Conservation (phyloP, 1,140 invertebrate genomes). For the Bombus confusus region DNA sequence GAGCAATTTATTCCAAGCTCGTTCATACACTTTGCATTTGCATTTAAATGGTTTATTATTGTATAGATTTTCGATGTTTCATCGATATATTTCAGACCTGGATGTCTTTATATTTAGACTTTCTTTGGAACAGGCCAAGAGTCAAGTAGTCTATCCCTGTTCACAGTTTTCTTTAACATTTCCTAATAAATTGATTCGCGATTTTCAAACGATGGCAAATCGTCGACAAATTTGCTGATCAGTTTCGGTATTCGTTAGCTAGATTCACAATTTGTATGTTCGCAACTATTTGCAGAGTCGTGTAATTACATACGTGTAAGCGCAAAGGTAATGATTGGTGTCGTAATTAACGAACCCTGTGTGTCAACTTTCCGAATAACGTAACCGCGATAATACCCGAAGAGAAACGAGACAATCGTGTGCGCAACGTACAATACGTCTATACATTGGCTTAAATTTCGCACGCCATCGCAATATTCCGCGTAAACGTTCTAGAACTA, state of each 20-base stretch:
- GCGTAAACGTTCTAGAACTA: no score
- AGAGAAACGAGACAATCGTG: slow-evolving; percentile 1
- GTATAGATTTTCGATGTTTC: slow-evolving; percentile 26
- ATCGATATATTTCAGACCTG: background rate
- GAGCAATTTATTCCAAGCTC: slow-evolving; percentile 41
- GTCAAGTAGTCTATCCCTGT: background rate
- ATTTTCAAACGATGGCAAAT: background rate
- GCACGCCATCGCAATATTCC: background rate
- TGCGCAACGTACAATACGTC: background rate
- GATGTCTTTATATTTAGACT: background rate
- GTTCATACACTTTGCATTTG: slow-evolving; percentile 34
- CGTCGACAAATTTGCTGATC: background rate
- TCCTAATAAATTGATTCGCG: background rate
- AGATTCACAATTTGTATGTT: background rate
- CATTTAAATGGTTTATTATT: slow-evolving; percentile 50
- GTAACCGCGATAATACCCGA: slow-evolving; percentile 1
- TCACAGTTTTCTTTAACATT: background rate
- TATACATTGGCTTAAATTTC: background rate
- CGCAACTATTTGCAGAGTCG: background rate
- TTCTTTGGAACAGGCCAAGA: background rate
- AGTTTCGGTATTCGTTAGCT: background rate
- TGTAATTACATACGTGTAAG: slow-evolving; percentile 12
- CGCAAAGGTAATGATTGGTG: background rate
- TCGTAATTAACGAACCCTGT: slow-evolving; percentile 18
- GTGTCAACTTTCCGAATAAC: slow-evolving; percentile 9